Percentiles rank a stretch among this genome's conserved stretches.
Conservation (phyloP, 1,140 invertebrate genomes). For the Chrysoperla carnea region DNA sequence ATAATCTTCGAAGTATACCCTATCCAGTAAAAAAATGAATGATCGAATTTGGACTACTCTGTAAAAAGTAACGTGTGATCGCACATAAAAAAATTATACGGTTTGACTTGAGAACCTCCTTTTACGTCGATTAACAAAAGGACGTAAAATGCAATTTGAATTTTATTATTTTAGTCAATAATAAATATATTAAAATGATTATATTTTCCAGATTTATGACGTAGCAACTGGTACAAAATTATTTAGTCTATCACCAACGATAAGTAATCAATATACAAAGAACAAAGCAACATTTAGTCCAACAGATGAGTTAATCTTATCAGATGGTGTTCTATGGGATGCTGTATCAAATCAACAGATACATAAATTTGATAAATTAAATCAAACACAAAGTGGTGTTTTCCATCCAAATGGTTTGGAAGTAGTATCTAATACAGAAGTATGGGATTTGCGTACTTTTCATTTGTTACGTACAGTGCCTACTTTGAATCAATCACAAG, state of each 20-base stretch:
- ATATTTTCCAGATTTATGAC: conserved; percentile 68
- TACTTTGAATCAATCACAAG: conserved; percentile 72
- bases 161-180: too few species aligned
- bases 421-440: conserved; percentile 75
- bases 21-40: too few species aligned
- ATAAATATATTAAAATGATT: too few species aligned
- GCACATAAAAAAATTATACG: too few species aligned
- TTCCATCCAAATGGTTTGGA: conserved; percentile 96
- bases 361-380: conserved; percentile 96
- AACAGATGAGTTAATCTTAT: conserved; percentile 82
- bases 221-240: conserved; percentile 62
- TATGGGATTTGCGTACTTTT: conserved; percentile 93
- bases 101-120: too few species aligned
- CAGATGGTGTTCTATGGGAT: conserved; percentile 95
- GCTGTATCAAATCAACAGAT: conserved; percentile 70
- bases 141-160: too few species aligned
- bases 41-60: too few species aligned
- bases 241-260: conserved; percentile 52
- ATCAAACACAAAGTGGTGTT: conserved; percentile 83
- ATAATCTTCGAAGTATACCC: too few species aligned
- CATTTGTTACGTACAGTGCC: conserved; percentile 87
- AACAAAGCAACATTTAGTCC: conserved; percentile 90
- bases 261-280: conserved; percentile 82
- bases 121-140: too few species aligned
- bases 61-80: too few species aligned